phyloP scores from a whole-genome alignment of 2,888 invertebrate species.

The Lumbricus terrestris region DNA sequence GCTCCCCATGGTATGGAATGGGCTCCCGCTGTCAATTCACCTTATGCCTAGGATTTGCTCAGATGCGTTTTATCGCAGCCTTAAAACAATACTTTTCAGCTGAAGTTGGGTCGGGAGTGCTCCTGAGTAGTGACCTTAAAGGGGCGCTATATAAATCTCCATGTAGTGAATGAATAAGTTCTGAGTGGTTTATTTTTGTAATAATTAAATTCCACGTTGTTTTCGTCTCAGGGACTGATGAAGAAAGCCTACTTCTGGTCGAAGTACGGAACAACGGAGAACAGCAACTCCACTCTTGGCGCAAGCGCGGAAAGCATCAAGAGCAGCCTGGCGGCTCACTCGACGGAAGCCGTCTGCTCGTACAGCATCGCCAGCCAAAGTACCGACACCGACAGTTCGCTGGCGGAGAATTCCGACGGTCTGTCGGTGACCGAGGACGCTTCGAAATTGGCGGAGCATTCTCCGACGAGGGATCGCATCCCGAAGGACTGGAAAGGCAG shows the following conservation, averaged over 20 bases:
- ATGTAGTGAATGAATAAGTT: too few relatives aligned
- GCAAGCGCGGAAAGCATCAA: constrained; percentile 3
- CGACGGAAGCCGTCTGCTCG: background rate
- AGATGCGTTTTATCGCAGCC: too few relatives aligned
- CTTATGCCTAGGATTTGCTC: too few relatives aligned
- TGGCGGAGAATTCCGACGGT: background rate
- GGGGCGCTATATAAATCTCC: too few relatives aligned
- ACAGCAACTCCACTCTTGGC: background rate
- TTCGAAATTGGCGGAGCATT: background rate
- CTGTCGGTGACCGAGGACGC: background rate
- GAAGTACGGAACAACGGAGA: background rate
- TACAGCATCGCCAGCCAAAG: background rate
- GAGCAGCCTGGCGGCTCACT: constrained; percentile 4
- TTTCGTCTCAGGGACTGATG: constrained; percentile 5
- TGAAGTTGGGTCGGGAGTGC: too few relatives aligned
- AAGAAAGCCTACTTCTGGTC: constrained; percentile 4
- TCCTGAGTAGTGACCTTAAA: too few relatives aligned
- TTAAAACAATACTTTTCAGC: too few relatives aligned
- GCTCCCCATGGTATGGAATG: too few relatives aligned
- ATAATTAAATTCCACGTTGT: too few relatives aligned
- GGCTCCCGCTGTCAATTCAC: too few relatives aligned
- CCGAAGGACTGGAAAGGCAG: background rate
- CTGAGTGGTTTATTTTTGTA: background rate
- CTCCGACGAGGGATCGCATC: background rate
- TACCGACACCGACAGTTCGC: background rate